Evolutionary conservation across 2,797 vertebrate genomes (phyloP), one percentile per base, ranked within the genome.

Genomic region (Anolis apletophallus): DNA sequence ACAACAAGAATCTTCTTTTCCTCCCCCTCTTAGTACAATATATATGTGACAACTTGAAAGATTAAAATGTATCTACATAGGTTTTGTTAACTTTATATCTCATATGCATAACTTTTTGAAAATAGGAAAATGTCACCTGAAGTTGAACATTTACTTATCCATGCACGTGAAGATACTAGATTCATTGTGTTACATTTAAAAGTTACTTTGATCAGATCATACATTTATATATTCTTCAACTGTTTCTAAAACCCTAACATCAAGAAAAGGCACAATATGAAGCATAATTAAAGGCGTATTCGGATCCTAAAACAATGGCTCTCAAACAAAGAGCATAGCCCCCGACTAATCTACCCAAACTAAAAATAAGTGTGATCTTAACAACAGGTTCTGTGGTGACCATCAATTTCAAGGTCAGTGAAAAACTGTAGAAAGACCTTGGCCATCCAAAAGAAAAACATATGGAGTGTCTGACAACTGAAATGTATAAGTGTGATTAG

Each of bases 61-160:
- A 50, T 64, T 83, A 57, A 89, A 88, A 75, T 26, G 64, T 1
- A 0, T 75, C 71, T 88, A 81, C 88, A 72, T 19, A 26, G 3
- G 13, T 21, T 36, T 89, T 75, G 29, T 34, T 91, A 94, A 91
- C 85, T 94, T 88, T 90, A 89, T 92, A 91, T 81, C 29, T 52
- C 16, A 81, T 69, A 1, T 74, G 29, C 0, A 0, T 2, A 73
- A 85, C 9, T 88, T 73, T 83, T 64, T 69, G n/a, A 52, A 29
- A 26, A 69, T 46, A 80, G 29, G 11, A 11, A 69, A 61, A 54
- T 13, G 32, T 36, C 19, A 54, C 40, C 23, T 26, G 19, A 80
- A 74, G 10, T 3, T 36, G 57, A 81, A 50, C 40, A 73, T 50
- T 36, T 74, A 36, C n/a, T 73, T 52, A 34, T 69, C n/a, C 57